Percentiles rank a stretch among this genome's conserved stretches.
phyloP scores from a whole-genome alignment of 2,113 vertebrate genomes.

The Stegastes partitus region DNA sequence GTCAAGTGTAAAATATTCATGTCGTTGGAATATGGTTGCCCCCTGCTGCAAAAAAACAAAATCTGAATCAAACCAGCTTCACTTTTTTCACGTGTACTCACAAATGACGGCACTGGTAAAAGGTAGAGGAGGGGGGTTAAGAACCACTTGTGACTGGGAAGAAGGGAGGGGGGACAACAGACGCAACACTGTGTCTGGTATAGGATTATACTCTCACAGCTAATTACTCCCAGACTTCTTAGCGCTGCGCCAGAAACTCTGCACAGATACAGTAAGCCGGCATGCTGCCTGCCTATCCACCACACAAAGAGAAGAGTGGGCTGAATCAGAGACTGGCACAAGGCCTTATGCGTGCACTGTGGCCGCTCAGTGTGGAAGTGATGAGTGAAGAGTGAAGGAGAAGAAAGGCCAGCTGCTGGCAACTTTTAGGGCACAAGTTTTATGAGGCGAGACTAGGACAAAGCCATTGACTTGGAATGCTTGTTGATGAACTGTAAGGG shows the following conservation, averaged over 20 bases:
- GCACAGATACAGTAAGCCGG: constrained; percentile 60
- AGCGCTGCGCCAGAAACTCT: constrained; percentile 47
- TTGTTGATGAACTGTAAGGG: constrained; percentile 29
- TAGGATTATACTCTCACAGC: constrained; percentile 66
- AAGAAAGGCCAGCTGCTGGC: constrained; percentile 35
- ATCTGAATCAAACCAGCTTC: constrained; percentile 21
- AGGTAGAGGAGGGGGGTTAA: not conserved
- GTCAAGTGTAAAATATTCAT: not conserved
- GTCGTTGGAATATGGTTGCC: constrained; percentile 15
- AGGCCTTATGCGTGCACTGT: not conserved
- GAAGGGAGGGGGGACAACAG: constrained; percentile 20
- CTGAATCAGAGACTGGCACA: constrained; percentile 20
- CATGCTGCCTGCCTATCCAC: constrained; percentile 44
- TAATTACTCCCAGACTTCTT: constrained; percentile 75
- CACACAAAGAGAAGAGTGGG: constrained; percentile 20
- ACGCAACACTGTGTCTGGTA: constrained; percentile 63
- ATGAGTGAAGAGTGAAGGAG: constrained; percentile 21
- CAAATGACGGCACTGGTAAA: constrained; percentile 45
- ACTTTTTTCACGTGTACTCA: constrained; percentile 19
- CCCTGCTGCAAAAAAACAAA: constrained; percentile 32
- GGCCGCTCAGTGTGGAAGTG: constrained; percentile 8
- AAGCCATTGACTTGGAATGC: constrained; percentile 30
- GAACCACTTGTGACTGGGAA: constrained; percentile 38
- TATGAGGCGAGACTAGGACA: constrained; percentile 14
- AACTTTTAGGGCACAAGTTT: constrained; percentile 24